Evolutionary conservation across 2,888 invertebrate species (phyloP), one percentile per base, ranked within the genome.

Genomic region (Alsophila aescularia): DNA sequence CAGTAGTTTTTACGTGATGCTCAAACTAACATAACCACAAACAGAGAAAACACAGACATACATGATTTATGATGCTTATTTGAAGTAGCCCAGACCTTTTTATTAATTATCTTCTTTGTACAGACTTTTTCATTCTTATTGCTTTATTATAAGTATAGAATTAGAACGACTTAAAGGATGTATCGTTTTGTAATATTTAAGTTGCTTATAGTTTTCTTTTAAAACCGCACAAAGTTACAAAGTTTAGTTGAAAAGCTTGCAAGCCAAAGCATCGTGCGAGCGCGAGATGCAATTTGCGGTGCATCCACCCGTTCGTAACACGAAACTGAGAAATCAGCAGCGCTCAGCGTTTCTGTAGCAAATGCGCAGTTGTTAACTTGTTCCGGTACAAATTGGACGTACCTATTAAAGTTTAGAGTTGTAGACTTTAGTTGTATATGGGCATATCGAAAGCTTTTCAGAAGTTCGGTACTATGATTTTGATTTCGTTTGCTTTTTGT

Each of bases 371-470:
- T 44, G 49, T 43, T 57, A 44, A 43, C 48, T 53, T 55, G 47
- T 42, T 48, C 44, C 37, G 16, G 34, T 51, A 52, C 48, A 57
- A 54, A 59, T 54, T 55, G 51, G 54, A 34, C 16, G 35, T 34
- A 34, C 16, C 34, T 34, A 47, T 64, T 59, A 55, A 48, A 42
- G 55, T 55, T 44, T 58, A 39, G 39, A 54, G 34, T n/a, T 49
- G 48, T 32, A 42, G 31, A 15, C 27, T 16, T 37, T 49, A 32
- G 43, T 49, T 48, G 43, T 29, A 35, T 14, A 12, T 36, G 14
- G 39, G 34, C 42, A 27, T 29, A 54, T 49, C 44, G 32, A 43
- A 48, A 48, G 13, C 36, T 29, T 36, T 47, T 34, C 31, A 31
- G 31, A 13, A 15, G n/a, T 39, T 32, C 36, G 7, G 16, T 56